Base-by-base conservation (phyloP, 35 echinoderm and acorn worm genomes). In the Amphiura filiformis region DNA sequence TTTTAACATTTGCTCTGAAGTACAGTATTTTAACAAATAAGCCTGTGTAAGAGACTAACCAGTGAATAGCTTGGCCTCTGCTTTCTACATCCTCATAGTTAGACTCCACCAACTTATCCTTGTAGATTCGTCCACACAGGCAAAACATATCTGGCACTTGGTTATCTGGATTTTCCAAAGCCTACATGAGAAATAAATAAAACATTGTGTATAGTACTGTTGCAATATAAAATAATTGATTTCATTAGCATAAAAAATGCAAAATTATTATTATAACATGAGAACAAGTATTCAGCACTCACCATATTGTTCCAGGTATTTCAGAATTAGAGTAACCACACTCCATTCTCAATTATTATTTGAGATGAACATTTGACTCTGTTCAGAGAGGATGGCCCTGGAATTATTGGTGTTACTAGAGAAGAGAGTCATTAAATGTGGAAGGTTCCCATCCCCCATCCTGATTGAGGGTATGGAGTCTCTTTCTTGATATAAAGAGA, bases 61-160 rank as follows among this genome's bases (percentile, higher is more conserved):
- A 98, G 92, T 92, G 84, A 81, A 98, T 94, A 83, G 96, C 96
- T 56, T 98, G 75, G 36, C 94, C 92, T 39, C 92, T 92, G 83
- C 92, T 94, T 18, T 79, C 84, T 0, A 77, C 86, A 65, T 98
- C 96, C 81, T 89, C 36, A 39, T 92, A 98, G 56, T 94, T 91
- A 37, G 89, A 92, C 41, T 98, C 96, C 3, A 89, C 90, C 31
- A 89, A 94, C 39, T 81, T 91, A 42, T 98, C 96, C 47, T 98
- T 98, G 87, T 94, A 98, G 34, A 98, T 98, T 37, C 96, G 83
- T 13, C 96, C 96, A 47, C 92, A 94, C 22, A 98, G 79, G 81
- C 96, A 98, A 39, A 98, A 92, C 89, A 98, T 94, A 78, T 98
- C 96, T 4, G 96, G 96, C 13, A 98, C 96, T 65, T 98, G 96